phyloP scores from a whole-genome alignment of 2,797 vertebrate genomes.

The Sebastolobus altivelis region DNA sequence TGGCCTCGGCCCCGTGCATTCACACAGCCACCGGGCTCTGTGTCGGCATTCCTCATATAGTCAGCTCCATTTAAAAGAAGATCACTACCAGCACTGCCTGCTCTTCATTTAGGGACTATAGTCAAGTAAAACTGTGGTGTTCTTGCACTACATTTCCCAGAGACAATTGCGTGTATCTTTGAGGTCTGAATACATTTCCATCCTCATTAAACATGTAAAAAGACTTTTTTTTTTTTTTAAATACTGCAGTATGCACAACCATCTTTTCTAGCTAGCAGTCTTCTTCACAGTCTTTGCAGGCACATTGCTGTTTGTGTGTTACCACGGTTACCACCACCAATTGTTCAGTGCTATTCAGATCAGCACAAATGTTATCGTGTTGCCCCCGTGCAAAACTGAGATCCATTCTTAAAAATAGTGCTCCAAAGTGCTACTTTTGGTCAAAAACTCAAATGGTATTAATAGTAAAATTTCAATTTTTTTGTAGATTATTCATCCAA shows the following conservation, averaged over 20 bases:
- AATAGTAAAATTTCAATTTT: not conserved
- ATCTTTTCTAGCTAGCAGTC: not conserved
- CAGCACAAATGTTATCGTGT: not conserved
- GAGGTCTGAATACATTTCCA: not conserved
- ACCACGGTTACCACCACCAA: not conserved
- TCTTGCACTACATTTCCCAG: not conserved
- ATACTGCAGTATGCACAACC: not conserved
- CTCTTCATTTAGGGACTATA: not conserved
- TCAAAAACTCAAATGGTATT: not conserved
- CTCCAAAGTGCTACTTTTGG: not conserved
- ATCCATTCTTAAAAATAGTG: not conserved
- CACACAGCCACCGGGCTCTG: conserved; percentile 47
- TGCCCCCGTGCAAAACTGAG: not conserved
- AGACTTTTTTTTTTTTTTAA: not conserved
- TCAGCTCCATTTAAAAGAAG: not conserved
- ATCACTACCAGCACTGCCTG: not conserved
- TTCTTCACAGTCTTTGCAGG: not conserved
- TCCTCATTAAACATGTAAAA: not conserved
- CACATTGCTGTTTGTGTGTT: not conserved
- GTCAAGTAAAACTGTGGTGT: not conserved
- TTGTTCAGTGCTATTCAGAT: not conserved
- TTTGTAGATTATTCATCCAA: not conserved
- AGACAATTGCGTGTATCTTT: not conserved
- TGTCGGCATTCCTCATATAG: conserved; percentile 13
- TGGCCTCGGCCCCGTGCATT: conserved; percentile 50